Base-by-base conservation (phyloP, 2,888 invertebrate species). In the Eupsilia transversa region DNA sequence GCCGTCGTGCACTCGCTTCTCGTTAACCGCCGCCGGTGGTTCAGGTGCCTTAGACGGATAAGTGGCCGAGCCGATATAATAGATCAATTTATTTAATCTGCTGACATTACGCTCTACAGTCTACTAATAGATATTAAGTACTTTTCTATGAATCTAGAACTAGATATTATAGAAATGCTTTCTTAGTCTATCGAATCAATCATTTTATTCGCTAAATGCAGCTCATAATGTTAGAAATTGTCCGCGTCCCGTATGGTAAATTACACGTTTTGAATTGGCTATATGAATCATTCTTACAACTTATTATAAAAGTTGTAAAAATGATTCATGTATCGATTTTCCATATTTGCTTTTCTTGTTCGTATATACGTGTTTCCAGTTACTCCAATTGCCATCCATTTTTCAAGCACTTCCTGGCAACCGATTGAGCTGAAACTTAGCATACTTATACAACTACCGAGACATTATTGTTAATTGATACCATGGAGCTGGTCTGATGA, bases 71-170 rank as follows among this genome's bases (percentile, higher is more conserved):
- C 17, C 17, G 2, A 57, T 57, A 17, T 35, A 46, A 38, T 74
- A 38, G 46, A 74, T 56, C 23, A 73, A 72, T 72, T 30, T 12
- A 17, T 56, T 43, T 46, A 73, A 41, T 74, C 7, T 33, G 33
- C 14, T 35, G 27, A 17, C 23, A 52, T 27, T 35, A n/a, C n/a
- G n/a, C n/a, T n/a, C n/a, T 49, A 17, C 17, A 3, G 14, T 46
- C 17, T n/a, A n/a, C 1, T 14, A 30, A 57, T 30, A 41, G 2
- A n/a, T 43, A 43, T n/a, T n/a, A 33, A 12, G 27, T 46, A n/a
- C 43, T 43, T 43, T 5, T 5, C 43, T 43, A 43, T 43, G 14
- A 4, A 43, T 17, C 5, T 43, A 43, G 43, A 41, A 49, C 38
- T 46, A n/a, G n/a, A 30, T 57, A 17, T 43, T 43, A 43, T 43